A percentile compares a stretch with the other conserved stretches of the same genome.
These are phyloP conservation scores for Catostylus mosaicus DNA, from an alignment of 30 jellyfish, hydroid and myxozoan genomes.

Conservation along the genomic window DNA sequence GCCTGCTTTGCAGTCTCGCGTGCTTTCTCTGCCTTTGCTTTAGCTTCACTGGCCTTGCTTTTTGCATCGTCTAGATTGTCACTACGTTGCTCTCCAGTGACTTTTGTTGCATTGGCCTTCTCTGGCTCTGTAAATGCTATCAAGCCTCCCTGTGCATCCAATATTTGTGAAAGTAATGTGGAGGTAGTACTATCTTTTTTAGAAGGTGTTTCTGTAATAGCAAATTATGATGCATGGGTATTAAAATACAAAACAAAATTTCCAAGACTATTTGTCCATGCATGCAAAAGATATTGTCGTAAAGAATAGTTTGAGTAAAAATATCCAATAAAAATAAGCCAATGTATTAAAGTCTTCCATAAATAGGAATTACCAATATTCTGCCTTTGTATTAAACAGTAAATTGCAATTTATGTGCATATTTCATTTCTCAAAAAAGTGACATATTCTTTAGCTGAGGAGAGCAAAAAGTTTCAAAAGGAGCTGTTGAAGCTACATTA, in stretches of 20 bases:
- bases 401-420: too few species aligned
- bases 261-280: not conserved
- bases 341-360: too few species aligned
- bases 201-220: not conserved
- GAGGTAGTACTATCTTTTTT: slow-evolving; percentile 42
- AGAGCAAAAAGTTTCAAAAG: too few species aligned
- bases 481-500: too few species aligned
- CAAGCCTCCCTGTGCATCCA: not conserved
- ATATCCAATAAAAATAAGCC: too few species aligned
- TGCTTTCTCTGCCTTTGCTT: slow-evolving; percentile 25
- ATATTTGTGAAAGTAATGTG: slow-evolving; percentile 8
- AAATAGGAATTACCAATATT: too few species aligned
- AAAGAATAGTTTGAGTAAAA: too few species aligned
- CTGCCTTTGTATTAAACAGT: too few species aligned
- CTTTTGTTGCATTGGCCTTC: not conserved
- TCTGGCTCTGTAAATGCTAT: not conserved
- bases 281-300: too few species aligned
- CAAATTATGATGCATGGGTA: too few species aligned
- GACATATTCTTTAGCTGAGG: too few species aligned
- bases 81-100: not conserved
- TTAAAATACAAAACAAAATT: not conserved
- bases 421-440: too few species aligned
- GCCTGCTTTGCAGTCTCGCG: slow-evolving; percentile 40
- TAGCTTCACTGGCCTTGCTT: slow-evolving; percentile 31
- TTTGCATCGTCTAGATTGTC: slow-evolving; percentile 36